Conservation (phyloP, 2,113 vertebrate genomes). For the Tachuris rubrigastra region DNA sequence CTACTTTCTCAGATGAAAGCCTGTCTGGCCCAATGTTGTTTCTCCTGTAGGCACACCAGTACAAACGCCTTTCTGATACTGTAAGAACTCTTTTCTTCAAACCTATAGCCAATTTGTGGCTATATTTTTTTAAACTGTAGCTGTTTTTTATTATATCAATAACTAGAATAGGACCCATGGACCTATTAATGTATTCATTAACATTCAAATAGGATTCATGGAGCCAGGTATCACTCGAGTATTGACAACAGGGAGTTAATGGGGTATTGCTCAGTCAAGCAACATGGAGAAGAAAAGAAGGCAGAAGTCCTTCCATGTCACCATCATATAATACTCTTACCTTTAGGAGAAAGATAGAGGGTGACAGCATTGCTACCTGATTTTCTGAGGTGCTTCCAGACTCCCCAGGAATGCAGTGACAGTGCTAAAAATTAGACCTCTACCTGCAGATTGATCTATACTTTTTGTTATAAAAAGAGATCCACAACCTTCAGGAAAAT, state of each 20-base stretch:
- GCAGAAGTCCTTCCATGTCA: not conserved
- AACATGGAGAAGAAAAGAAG: not conserved
- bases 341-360: not conserved
- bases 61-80: not conserved
- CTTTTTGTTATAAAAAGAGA: not conserved
- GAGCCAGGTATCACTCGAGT: not conserved
- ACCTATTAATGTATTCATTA: not conserved
- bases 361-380: not conserved
- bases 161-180: not conserved
- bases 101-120: not conserved
- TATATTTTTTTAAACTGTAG: not conserved
- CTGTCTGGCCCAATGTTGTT: not conserved
- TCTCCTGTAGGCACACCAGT: not conserved
- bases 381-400: not conserved
- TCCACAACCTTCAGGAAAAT: not conserved
- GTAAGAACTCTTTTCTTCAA: not conserved
- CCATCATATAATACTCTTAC: not conserved
- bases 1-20: not conserved
- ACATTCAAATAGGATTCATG: not conserved
- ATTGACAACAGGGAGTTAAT: not conserved
- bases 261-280: not conserved
- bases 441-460: not conserved
- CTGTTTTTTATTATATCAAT: not conserved
- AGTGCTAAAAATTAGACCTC: slow-evolving; percentile 3
- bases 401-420: not conserved